Conservation (phyloP, 2,888 invertebrate species). For the Chalcis sispes region DNA sequence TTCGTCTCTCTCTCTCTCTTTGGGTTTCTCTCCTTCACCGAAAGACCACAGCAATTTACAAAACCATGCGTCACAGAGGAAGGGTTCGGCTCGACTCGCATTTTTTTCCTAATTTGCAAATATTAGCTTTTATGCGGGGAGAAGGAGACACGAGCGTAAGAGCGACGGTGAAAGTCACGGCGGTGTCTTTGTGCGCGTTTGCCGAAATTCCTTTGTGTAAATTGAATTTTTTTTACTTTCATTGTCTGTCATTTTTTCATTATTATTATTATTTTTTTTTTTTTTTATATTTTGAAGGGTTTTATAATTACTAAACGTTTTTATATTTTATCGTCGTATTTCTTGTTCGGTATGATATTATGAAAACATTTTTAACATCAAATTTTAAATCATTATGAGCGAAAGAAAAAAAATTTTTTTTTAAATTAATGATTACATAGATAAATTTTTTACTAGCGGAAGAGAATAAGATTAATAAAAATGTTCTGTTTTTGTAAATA, state of each 20-base stretch:
- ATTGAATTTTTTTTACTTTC: slow-evolving; percentile 47
- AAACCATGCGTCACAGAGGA: slow-evolving; percentile 57
- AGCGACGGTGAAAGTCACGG: background rate
- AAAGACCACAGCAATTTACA: slow-evolving; percentile 58
- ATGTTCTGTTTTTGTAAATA: too few relatives aligned
- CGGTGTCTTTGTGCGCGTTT: slow-evolving; percentile 40
- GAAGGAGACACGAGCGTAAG: background rate
- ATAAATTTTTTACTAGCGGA: too few relatives aligned
- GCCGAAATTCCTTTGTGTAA: slow-evolving; percentile 50
- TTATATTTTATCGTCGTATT: background rate
- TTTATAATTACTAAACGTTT: slow-evolving; percentile 37
- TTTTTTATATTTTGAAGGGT: slow-evolving; percentile 13
- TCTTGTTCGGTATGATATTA: background rate
- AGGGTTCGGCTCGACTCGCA: slow-evolving; percentile 54
- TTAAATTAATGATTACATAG: too few relatives aligned
- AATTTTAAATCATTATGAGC: too few relatives aligned
- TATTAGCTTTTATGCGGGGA: slow-evolving; percentile 53
- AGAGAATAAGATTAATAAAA: too few relatives aligned
- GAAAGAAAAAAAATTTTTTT: too few relatives aligned
- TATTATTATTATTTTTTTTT: slow-evolving; percentile 10
- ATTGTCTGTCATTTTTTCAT: slow-evolving; percentile 3
- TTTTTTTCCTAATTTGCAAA: slow-evolving; percentile 60
- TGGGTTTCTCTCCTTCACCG: slow-evolving; percentile 22
- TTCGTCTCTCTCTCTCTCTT: slow-evolving; percentile 1
- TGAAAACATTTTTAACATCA: background rate